Conservation (phyloP, 2,113 vertebrate species). For the Neogale vison region DNA sequence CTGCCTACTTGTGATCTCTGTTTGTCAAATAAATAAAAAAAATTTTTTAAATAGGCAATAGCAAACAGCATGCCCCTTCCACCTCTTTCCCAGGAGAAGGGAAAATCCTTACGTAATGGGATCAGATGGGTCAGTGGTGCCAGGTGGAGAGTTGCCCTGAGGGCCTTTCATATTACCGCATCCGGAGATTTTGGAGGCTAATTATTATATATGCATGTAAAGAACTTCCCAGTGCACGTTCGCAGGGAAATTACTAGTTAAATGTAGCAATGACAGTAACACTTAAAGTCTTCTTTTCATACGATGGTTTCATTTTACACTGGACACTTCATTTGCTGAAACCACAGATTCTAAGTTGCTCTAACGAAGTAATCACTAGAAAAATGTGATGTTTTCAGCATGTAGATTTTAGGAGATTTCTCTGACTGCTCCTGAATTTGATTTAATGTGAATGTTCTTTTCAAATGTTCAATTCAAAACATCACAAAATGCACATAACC, state of each 20-base stretch:
- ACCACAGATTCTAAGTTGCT: not conserved
- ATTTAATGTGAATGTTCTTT: not conserved
- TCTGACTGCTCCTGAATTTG: not conserved
- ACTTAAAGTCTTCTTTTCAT: not conserved
- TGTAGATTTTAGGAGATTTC: slow-evolving; percentile 6
- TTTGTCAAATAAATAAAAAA: no score
- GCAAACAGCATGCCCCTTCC: not conserved
- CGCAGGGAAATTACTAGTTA: not conserved
- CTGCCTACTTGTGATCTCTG: no score
- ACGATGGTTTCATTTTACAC: not conserved
- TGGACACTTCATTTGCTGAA: not conserved
- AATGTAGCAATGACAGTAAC: not conserved
- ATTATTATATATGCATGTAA: not conserved
- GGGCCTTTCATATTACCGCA: not conserved
- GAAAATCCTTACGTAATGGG: not conserved
- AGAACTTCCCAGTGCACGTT: not conserved
- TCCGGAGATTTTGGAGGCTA: not conserved
- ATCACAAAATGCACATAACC: not conserved
- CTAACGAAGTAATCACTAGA: not conserved
- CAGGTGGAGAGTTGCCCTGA: not conserved
- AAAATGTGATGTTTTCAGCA: not conserved
- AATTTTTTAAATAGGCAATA: not conserved
- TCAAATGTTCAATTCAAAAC: not conserved
- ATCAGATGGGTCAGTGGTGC: not conserved
- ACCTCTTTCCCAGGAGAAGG: not conserved